Conservation (phyloP, 92 coral and sea anemone genomes). For the Epizoanthus illoricatus region DNA sequence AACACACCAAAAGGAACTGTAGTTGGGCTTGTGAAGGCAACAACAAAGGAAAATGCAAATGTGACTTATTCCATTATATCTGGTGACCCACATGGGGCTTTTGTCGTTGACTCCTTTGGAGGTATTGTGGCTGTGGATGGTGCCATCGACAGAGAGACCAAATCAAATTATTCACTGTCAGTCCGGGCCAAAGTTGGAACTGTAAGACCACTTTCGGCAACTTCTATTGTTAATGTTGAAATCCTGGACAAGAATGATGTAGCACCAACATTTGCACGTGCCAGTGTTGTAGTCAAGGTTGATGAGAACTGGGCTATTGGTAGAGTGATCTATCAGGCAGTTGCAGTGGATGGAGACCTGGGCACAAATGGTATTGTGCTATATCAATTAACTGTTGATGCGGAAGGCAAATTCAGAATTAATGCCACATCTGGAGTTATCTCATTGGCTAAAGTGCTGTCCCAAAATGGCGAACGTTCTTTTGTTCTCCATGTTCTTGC, state of each 20-base stretch:
- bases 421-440: constrained; percentile 81
- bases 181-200: constrained; percentile 76
- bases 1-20: constrained; percentile 82
- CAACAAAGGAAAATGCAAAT: constrained; percentile 58
- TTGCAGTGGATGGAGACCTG: constrained; percentile 79
- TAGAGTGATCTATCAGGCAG: constrained; percentile 54
- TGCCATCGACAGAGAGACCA: constrained; percentile 76
- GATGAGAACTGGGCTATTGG: constrained; percentile 67
- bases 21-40: constrained; percentile 82
- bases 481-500: constrained; percentile 69
- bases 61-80: constrained; percentile 71
- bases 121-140: constrained; percentile 86
- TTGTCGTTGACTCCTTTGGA: constrained; percentile 75
- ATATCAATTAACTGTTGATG: constrained; percentile 71
- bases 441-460: constrained; percentile 56
- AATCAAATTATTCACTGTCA: constrained; percentile 54
- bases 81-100: constrained; percentile 79
- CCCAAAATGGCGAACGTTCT: constrained; percentile 52
- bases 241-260: constrained; percentile 90
- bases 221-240: constrained; percentile 67
- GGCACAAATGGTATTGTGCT: constrained; percentile 79
- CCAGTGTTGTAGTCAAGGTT: constrained; percentile 66
- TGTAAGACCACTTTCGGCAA: constrained; percentile 66
- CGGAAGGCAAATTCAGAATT: constrained; percentile 66
- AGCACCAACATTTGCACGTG: constrained; percentile 65